These are phyloP conservation scores for Petrolisthes cinctipes DNA, from an alignment of 2,888 invertebrate genomes.

Conservation along the genomic window DNA sequence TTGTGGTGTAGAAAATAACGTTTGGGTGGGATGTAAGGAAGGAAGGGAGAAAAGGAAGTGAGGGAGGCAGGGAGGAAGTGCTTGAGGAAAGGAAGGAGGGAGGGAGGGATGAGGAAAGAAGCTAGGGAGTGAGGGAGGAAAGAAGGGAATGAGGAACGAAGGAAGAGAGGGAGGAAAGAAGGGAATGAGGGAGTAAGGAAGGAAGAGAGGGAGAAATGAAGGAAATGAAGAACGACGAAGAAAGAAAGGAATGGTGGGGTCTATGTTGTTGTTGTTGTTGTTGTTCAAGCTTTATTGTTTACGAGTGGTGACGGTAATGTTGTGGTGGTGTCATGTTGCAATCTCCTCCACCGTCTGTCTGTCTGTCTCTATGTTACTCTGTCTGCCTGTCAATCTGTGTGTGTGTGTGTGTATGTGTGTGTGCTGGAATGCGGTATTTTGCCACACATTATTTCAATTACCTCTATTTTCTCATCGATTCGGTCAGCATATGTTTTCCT, in stretches of 20 bases:
- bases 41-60: not conserved
- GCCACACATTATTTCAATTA: too few species aligned
- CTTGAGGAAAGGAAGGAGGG: not conserved
- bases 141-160: not conserved
- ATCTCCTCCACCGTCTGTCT: too few species aligned
- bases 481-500: too few species aligned
- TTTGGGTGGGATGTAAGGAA: not conserved
- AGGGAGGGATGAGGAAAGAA: not conserved
- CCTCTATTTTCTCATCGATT: too few species aligned
- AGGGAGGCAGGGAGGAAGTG: not conserved
- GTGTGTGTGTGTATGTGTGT: not conserved
- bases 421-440: not conserved
- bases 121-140: too few species aligned
- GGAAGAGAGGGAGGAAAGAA: not conserved
- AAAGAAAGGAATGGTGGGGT: too few species aligned
- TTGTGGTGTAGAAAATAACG: too few species aligned
- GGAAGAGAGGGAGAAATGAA: not conserved
- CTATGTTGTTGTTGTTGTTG: not conserved
- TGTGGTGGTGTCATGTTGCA: not conserved
- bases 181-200: not conserved
- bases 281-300: too few species aligned
- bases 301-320: too few species aligned
- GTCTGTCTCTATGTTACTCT: too few species aligned
- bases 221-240: not conserved
- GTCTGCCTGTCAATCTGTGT: not conserved